Percentiles rank a stretch among this genome's conserved stretches.
Evolutionary conservation across 1,140 invertebrate species (phyloP).

Genomic region (Cataglyphis hispanica): DNA sequence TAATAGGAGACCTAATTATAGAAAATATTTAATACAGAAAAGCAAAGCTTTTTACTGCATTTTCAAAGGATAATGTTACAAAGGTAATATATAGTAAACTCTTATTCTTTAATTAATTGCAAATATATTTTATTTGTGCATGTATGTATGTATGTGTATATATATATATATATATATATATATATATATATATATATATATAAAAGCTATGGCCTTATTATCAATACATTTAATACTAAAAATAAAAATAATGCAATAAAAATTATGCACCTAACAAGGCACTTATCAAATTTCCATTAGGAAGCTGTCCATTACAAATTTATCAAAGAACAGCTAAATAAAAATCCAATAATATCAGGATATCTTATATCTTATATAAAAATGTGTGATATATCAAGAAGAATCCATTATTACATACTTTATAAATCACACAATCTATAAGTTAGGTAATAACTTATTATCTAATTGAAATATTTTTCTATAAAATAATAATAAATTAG

Average conservation of each 20-base stretch:
- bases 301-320: conserved; percentile 18
- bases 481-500: neutral
- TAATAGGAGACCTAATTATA: conserved; percentile 28
- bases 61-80: conserved; percentile 32
- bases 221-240: conserved; percentile 42
- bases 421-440: neutral
- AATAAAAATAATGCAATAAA: conserved; percentile 17
- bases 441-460: neutral
- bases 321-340: neutral
- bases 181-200: neutral
- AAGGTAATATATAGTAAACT: conserved; percentile 36
- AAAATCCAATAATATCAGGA: conserved; percentile 11
- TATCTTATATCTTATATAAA: neutral
- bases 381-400: neutral
- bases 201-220: conserved; percentile 6
- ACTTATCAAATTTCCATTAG: conserved; percentile 32
- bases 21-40: neutral
- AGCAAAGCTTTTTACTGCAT: neutral
- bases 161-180: neutral
- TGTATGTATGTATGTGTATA: neutral
- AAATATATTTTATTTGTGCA: conserved; percentile 43
- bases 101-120: conserved; percentile 22
- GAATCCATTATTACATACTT: conserved; percentile 7
- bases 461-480: conserved; percentile 7
- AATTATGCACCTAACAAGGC: conserved; percentile 24